Evolutionary conservation across 2,888 invertebrate species (phyloP).

Genomic region (Cantharis nigra): DNA sequence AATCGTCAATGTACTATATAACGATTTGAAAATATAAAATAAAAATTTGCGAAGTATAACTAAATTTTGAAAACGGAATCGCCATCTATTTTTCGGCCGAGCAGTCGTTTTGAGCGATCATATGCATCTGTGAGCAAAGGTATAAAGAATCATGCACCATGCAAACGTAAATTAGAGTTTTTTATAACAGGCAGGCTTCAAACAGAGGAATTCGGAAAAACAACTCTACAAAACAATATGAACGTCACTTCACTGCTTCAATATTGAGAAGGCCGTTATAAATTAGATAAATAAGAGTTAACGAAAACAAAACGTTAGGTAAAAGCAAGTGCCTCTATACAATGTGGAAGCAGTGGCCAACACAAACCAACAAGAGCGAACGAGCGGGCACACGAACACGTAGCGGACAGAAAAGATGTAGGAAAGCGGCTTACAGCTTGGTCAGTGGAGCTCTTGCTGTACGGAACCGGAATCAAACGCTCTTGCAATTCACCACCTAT

Average conservation of each 20-base stretch:
- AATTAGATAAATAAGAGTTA: constrained; percentile 30
- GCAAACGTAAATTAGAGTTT: constrained; percentile 40
- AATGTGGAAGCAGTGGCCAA: constrained; percentile 52
- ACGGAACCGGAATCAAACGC: constrained; percentile 99
- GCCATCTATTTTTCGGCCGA: constrained; percentile 47
- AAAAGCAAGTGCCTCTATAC: constrained; percentile 39
- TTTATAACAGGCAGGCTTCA: constrained; percentile 30
- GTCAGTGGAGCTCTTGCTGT: constrained; percentile 99
- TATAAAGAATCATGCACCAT: constrained; percentile 52
- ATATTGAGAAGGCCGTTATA: constrained; percentile 29
- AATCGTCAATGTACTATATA: constrained; percentile 17
- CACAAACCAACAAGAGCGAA: constrained; percentile 56
- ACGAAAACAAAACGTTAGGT: constrained; percentile 20
- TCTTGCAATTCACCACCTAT: constrained; percentile 99
- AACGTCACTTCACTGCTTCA: constrained; percentile 32
- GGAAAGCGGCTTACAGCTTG: constrained; percentile 97
- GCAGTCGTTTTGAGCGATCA: constrained; percentile 57
- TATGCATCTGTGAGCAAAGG: constrained; percentile 56
- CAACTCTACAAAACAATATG: constrained; percentile 30
- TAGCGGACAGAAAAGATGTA: constrained; percentile 60
- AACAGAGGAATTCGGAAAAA: constrained; percentile 38
- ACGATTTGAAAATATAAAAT: constrained; percentile 7
- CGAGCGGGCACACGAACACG: constrained; percentile 55
- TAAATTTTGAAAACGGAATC: constrained; percentile 22
- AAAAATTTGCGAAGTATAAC: background rate